Percentiles rank a stretch among this genome's conserved stretches.
phyloP scores from a whole-genome alignment of 2,888 invertebrate genomes.

The Drosophila mulleri region DNA sequence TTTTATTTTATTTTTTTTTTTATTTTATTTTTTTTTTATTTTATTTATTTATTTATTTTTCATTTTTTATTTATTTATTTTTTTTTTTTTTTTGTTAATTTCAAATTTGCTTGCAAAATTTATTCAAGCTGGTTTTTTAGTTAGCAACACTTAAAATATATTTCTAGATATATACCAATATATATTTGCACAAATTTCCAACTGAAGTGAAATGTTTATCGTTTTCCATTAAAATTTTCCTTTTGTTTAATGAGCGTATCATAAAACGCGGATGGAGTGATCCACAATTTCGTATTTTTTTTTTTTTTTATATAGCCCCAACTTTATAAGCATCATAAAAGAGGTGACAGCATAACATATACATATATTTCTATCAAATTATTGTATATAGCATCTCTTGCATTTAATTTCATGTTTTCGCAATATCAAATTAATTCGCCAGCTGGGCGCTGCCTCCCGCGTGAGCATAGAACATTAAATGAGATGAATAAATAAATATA shows the following conservation, averaged over 20 bases:
- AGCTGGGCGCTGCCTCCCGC: slow-evolving; percentile 15
- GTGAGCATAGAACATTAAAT: slow-evolving; percentile 13
- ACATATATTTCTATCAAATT: not conserved
- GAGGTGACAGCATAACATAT: slow-evolving; percentile 12
- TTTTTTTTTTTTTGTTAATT: too few species aligned
- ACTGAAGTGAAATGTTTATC: slow-evolving; percentile 8
- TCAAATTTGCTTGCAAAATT: too few species aligned
- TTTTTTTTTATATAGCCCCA: slow-evolving; percentile 31
- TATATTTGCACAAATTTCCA: not conserved
- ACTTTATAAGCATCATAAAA: slow-evolving; percentile 71
- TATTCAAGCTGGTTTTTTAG: too few species aligned
- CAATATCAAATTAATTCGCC: slow-evolving; percentile 66
- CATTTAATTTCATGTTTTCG: slow-evolving; percentile 29
- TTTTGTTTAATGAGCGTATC: slow-evolving; percentile 43
- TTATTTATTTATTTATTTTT: too few species aligned
- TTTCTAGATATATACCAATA: not conserved
- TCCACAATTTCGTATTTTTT: not conserved
- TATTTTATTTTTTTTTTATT: too few species aligned
- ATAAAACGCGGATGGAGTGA: slow-evolving; percentile 27
- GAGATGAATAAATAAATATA: slow-evolving; percentile 44
- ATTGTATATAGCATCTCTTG: not conserved
- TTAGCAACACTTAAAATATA: too few species aligned
- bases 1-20: too few species aligned
- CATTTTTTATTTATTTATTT: too few species aligned
- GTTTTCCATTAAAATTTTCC: slow-evolving; percentile 18